phyloP scores from a whole-genome alignment of 2,797 vertebrate genomes.

The Poeciliopsis turneri region DNA sequence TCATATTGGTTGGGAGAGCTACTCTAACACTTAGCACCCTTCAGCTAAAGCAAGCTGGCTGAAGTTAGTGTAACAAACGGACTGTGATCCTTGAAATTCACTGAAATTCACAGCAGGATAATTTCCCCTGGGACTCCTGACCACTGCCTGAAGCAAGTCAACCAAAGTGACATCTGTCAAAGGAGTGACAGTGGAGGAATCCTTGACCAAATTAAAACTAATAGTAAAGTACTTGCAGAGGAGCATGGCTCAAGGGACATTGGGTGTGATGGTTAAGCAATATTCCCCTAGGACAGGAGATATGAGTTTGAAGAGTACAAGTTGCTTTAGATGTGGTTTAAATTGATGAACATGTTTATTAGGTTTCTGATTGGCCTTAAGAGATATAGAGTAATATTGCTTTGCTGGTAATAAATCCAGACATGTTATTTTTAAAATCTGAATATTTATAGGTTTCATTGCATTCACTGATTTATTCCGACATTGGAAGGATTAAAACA shows the following conservation, averaged over 20 bases:
- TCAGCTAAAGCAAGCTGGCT: slow-evolving; percentile 43
- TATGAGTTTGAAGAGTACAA: neutral
- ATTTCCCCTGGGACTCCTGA: slow-evolving; percentile 63
- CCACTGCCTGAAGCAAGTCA: slow-evolving; percentile 52
- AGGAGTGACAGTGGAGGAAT: slow-evolving; percentile 49
- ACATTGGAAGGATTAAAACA: neutral
- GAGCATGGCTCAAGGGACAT: slow-evolving; percentile 19
- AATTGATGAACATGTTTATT: neutral
- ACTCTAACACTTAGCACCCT: slow-evolving; percentile 24
- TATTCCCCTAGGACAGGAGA: slow-evolving; percentile 16
- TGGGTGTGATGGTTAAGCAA: slow-evolving; percentile 22
- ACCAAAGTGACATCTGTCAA: slow-evolving; percentile 70
- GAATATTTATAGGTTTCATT: neutral
- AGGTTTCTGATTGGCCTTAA: slow-evolving; percentile 7
- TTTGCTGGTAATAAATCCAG: neutral
- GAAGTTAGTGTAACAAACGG: slow-evolving; percentile 48
- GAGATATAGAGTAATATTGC: neutral
- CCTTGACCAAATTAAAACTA: slow-evolving; percentile 57
- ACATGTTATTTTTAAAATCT: neutral
- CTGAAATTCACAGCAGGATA: slow-evolving; percentile 68
- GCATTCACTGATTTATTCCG: neutral
- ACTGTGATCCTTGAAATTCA: slow-evolving; percentile 58
- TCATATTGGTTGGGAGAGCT: slow-evolving; percentile 37
- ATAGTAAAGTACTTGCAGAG: slow-evolving; percentile 47
- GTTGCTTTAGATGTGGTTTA: slow-evolving; percentile 1